phyloP scores from a whole-genome alignment of 2,797 vertebrate genomes.

The Apogon hyalosoma region DNA sequence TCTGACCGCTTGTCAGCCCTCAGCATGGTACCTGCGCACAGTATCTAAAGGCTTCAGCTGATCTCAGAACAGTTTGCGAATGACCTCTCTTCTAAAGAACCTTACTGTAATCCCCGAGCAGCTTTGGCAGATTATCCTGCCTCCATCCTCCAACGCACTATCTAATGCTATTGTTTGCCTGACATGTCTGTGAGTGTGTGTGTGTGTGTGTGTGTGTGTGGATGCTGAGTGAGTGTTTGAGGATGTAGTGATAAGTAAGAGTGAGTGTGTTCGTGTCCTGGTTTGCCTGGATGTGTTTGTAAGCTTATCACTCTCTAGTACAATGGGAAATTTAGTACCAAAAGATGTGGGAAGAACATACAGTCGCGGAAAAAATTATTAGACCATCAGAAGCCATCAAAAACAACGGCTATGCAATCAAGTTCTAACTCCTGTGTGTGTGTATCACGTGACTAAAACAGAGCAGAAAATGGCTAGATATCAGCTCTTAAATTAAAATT shows the following conservation, averaged over 20 bases:
- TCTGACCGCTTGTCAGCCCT: constrained; percentile 50
- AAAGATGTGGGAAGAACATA: too few species aligned
- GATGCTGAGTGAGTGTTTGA: constrained; percentile 34
- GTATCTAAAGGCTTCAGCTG: constrained; percentile 48
- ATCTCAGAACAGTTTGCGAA: constrained; percentile 71
- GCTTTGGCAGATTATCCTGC: constrained; percentile 85
- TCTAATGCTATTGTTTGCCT: constrained; percentile 83
- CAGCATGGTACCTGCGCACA: constrained; percentile 2
- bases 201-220: constrained; percentile 28
- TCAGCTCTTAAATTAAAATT: too few species aligned
- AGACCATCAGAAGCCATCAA: too few species aligned
- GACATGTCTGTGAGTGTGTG: constrained; percentile 35
- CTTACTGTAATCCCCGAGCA: constrained; percentile 84
- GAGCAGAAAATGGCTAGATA: too few species aligned
- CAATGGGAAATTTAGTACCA: too few species aligned
- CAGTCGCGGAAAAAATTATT: too few species aligned
- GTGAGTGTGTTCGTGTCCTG: constrained; percentile 51
- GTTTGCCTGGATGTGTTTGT: constrained; percentile 36
- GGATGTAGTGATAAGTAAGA: constrained; percentile 54
- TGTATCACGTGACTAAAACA: too few species aligned
- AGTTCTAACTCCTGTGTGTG: too few species aligned
- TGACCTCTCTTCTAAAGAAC: constrained; percentile 84
- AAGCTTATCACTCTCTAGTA: constrained; percentile 2
- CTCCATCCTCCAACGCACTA: constrained; percentile 75
- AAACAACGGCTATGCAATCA: too few species aligned